Conservation (phyloP, 2,113 vertebrate genomes). For the Pedetes capensis region DNA sequence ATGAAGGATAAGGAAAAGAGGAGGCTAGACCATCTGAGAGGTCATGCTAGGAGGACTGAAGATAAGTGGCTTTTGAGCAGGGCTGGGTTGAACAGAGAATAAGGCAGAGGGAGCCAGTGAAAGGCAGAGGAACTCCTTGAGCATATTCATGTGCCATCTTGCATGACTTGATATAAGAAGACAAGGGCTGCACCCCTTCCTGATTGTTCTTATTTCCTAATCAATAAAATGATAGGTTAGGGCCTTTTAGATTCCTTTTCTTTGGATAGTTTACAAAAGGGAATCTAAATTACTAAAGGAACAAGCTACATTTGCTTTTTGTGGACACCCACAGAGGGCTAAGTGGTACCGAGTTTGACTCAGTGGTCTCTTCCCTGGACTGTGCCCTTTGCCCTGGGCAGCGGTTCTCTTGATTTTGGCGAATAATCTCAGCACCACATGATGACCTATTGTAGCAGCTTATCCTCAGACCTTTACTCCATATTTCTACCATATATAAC, state of each 20-base stretch:
- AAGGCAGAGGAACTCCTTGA: background rate
- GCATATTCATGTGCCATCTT: background rate
- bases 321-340: background rate
- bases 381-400: background rate
- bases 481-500: background rate
- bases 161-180: background rate
- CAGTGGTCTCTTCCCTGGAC: background rate
- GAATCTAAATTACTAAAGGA: background rate
- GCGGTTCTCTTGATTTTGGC: background rate
- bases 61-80: background rate
- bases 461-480: background rate
- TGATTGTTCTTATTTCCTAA: background rate
- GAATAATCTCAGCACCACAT: background rate
- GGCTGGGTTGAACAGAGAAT: background rate
- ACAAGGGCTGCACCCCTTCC: background rate
- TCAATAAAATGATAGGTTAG: background rate
- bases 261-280: background rate
- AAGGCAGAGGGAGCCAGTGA: background rate
- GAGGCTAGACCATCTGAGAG: background rate
- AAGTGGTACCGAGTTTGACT: background rate
- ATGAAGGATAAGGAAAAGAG: background rate
- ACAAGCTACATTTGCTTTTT: background rate
- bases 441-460: background rate
- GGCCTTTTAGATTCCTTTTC: background rate
- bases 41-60: background rate